Base-by-base conservation (phyloP, 2,888 invertebrate species). In the Sepioteuthis lessoniana region DNA sequence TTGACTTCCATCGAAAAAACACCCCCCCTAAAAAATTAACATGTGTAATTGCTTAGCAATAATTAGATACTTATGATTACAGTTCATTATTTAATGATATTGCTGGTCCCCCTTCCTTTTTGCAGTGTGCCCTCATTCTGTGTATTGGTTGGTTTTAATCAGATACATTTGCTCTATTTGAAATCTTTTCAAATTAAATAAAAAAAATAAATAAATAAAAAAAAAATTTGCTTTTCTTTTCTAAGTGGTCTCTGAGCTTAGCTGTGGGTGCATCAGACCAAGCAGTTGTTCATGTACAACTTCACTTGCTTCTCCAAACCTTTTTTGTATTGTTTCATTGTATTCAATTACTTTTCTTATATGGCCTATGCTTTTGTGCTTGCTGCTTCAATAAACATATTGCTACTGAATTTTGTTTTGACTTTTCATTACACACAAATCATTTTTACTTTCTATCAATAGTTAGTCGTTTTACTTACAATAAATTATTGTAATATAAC, bases 241-340 rank as follows among this genome's bases (percentile, higher is more conserved):
- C 76, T 76, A 76, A n/a, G 76, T 76, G 76, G 76, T 76, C n/a
- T 76, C 76, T 35, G 16, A 76, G n/a, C n/a, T 76, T n/a, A 76
- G 76, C 76, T 76, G 76, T 76, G n/a, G 76, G 76, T 76, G 76
- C 76, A 13, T 76, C 76, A n/a, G 76, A 76, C 76, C 76, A 76
- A 76, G n/a, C 76, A 76, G 76, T 76, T 76, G 76, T 76, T 76
- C 76, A 76, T 76, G 76, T 76, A 76, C n/a, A 76, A 76, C 76
- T 76, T 76, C 35, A 35, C n/a, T 76, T 76, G 76, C 76, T 76
- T n/a, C n/a, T 35, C 76, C 76, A n/a, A n/a, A 8, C 16, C 10
- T 7, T 76, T 35, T 76, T 76, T n/a, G 76, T 76, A 76, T 76
- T n/a, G 76, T 76, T n/a, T 35, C n/a, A n/a, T 76, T 16, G n/a